Base-by-base conservation (phyloP, 2,888 invertebrate species). In the Mystacides longicornis region DNA sequence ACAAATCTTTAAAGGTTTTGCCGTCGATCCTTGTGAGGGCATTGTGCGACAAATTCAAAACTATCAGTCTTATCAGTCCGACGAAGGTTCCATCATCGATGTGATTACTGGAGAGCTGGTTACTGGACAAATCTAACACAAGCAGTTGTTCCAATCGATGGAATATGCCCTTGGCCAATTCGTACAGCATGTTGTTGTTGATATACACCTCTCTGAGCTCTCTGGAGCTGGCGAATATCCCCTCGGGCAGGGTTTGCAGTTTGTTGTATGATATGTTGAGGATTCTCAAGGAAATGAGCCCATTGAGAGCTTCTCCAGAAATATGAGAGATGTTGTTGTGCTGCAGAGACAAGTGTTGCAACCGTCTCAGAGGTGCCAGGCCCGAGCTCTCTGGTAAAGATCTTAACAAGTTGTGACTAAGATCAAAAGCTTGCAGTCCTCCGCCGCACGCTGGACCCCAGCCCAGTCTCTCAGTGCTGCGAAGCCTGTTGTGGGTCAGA, bases 211-310 rank as follows among this genome's bases (percentile, higher is more conserved):
- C 91, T 58, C 88, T 81, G 54, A 91, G 73, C 67, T 92, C 91
- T 65, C 87, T 82, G 58, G 87, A 87, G 63, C 87, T 86, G 45
- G 86, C 83, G 70, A 95, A 92, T 55, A 93, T 71, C 47, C 86
- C 86, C 64, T 88, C 84, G 1, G 94, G 93, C 66, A 95, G 71
- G 18, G 84, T 82, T 64, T 85, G 86, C 64, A 96, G 74, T 62
- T 83, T 83, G 71, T 96, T 96, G 69, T 87, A 86, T 63, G 93
- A 90, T 67, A 93, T 78, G 77, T 95, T 93, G 51, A 96, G 72
- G 37, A 88, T 82, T 64, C 89, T 82, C 69, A 95, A 75, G 48
- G 87, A 86, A 37, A 84, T 82, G 51, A 94, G 78, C 45, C 90
- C 89, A 58, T 85, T 82, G 63, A 94, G 81, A 18, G 91, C 85